Percentiles rank a stretch among this genome's conserved stretches.
These are phyloP conservation scores for Paramisgurnus dabryanus DNA, from an alignment of 2,113 vertebrate genomes.

Conservation along the genomic window DNA sequence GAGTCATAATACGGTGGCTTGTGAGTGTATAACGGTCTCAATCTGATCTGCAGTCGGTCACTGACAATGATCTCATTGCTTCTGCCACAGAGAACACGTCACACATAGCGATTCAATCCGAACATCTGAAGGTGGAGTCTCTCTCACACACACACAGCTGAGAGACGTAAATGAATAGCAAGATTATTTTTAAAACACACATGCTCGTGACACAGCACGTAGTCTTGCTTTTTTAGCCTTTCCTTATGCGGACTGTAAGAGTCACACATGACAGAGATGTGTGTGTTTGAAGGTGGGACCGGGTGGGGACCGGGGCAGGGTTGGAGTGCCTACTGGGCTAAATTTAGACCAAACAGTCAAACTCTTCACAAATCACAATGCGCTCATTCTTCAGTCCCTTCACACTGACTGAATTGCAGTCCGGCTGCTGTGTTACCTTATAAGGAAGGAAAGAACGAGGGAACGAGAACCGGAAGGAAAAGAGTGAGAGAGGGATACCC, in stretches of 20 bases:
- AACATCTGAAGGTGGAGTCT: constrained; percentile 5
- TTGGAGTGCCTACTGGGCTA: constrained; percentile 30
- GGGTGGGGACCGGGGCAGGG: neutral
- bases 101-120: neutral
- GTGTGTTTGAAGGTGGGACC: constrained; percentile 2
- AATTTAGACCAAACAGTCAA: constrained; percentile 49
- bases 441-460: constrained; percentile 24
- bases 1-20: constrained; percentile 33
- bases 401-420: neutral
- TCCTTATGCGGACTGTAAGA: constrained; percentile 21
- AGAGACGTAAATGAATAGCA: neutral
- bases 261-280: constrained; percentile 1
- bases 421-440: constrained; percentile 38
- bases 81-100: neutral
- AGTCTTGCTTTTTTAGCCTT: neutral
- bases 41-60: constrained; percentile 4
- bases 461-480: neutral
- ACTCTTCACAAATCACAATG: constrained; percentile 37
- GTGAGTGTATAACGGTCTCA: constrained; percentile 4
- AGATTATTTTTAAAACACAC: neutral
- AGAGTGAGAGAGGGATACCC: neutral
- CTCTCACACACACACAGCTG: neutral
- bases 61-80: constrained; percentile 38
- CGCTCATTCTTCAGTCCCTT: constrained; percentile 31
- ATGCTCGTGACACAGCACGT: neutral